Evolutionary conservation across 1,140 invertebrate genomes (phyloP).

Genomic region (Polypedilum pembai): DNA sequence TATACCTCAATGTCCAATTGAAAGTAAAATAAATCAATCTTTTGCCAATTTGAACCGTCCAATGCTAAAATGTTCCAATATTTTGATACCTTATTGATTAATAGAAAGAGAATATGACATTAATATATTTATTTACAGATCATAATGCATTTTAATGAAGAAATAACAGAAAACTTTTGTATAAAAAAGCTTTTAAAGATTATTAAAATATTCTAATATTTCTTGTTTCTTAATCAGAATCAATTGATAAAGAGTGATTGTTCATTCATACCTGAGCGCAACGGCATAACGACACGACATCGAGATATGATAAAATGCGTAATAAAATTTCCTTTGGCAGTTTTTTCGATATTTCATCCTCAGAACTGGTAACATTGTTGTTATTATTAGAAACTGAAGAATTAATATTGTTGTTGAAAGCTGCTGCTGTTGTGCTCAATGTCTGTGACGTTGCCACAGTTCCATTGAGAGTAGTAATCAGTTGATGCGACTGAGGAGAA

Average conservation of each 20-base stretch:
- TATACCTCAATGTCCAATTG: slow-evolving; percentile 94
- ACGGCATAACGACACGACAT: slow-evolving; percentile 93
- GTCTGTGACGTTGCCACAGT: background rate
- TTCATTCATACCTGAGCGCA: slow-evolving; percentile 75
- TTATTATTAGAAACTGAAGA: slow-evolving; percentile 41
- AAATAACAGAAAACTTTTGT: background rate
- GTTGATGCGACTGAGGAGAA: slow-evolving; percentile 17
- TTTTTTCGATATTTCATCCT: slow-evolving; percentile 92
- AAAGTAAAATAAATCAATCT: slow-evolving; percentile 97
- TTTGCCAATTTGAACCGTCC: slow-evolving; percentile 98
- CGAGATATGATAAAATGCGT: slow-evolving; percentile 95
- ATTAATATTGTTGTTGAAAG: slow-evolving; percentile 30
- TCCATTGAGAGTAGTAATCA: slow-evolving; percentile 25
- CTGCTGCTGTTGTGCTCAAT: background rate
- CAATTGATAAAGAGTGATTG: background rate
- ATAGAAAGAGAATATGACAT: slow-evolving; percentile 1
- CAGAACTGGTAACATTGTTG: slow-evolving; percentile 43
- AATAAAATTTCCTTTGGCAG: slow-evolving; percentile 91
- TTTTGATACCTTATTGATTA: slow-evolving; percentile 67
- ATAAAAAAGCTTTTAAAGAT: too few relatives aligned
- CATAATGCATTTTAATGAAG: slow-evolving; percentile 8
- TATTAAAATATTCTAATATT: too few relatives aligned
- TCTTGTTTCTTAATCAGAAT: too few relatives aligned
- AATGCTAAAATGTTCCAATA: slow-evolving; percentile 95
- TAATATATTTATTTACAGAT: background rate